These are phyloP conservation scores for Hylomyscus alleni DNA, from an alignment of 2,797 vertebrate genomes.

Conservation along the genomic window DNA sequence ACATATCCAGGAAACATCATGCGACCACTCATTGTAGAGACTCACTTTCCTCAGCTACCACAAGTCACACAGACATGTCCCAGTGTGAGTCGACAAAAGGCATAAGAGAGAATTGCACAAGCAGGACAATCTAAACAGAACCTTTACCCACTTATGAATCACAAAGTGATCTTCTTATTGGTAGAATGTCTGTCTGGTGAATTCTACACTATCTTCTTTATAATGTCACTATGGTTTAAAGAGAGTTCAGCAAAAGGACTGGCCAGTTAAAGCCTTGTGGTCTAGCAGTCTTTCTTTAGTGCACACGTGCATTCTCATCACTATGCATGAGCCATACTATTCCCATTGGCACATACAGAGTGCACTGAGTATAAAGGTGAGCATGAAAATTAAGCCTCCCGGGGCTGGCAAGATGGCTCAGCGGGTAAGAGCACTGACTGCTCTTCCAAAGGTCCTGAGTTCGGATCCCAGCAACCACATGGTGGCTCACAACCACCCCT, in stretches of 20 bases:
- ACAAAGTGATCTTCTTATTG: conserved; percentile 78
- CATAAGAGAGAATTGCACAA: conserved; percentile 39
- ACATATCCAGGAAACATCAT: conserved; percentile 27
- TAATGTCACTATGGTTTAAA: conserved; percentile 77
- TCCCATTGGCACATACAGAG: conserved; percentile 93
- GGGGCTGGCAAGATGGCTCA: no score
- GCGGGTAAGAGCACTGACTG: no score
- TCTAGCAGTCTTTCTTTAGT: conserved; percentile 89
- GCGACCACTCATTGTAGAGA: conserved; percentile 39
- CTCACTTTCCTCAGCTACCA: background rate
- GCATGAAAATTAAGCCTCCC: conserved; percentile 93
- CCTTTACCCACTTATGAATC: conserved; percentile 75
- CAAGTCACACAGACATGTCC: conserved; percentile 29
- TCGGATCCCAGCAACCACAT: no score
- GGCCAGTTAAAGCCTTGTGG: conserved; percentile 90
- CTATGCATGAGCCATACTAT: conserved; percentile 96
- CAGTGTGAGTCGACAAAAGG: conserved; percentile 60
- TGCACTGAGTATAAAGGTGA: conserved; percentile 93
- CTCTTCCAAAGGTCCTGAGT: no score
- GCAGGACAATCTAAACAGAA: conserved; percentile 68
- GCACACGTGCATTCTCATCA: conserved; percentile 94
- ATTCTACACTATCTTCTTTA: conserved; percentile 70
- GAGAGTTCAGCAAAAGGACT: conserved; percentile 82
- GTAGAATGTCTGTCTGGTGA: conserved; percentile 74
- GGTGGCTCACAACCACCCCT: no score